These are phyloP conservation scores for Theropithecus gelada DNA, from an alignment of 2,113 vertebrate genomes.

Conservation along the genomic window DNA sequence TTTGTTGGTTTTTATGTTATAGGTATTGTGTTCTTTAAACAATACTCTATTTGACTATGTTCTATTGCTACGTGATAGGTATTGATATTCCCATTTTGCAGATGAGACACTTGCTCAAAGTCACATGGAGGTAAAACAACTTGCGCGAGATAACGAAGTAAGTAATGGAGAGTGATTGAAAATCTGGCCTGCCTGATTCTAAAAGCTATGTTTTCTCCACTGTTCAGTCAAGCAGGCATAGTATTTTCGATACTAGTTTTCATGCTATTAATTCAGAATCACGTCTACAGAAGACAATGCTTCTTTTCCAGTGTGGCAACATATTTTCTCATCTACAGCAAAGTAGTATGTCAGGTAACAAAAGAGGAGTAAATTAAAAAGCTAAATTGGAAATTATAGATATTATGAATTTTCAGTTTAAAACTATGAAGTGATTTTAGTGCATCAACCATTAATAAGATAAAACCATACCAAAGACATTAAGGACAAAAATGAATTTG, in stretches of 20 bases:
- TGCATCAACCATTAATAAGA: neutral
- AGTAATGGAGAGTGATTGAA: neutral
- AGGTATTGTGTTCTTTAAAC: neutral
- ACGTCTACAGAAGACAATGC: neutral
- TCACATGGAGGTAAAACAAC: neutral
- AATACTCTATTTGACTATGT: neutral
- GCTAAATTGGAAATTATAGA: neutral
- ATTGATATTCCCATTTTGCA: neutral
- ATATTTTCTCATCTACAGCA: neutral
- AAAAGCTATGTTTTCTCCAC: neutral
- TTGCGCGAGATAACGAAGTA: neutral
- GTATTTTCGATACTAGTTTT: neutral
- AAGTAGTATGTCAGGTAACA: neutral
- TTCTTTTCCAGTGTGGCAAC: neutral
- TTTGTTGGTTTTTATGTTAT: neutral
- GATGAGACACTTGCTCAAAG: neutral
- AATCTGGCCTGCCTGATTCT: neutral
- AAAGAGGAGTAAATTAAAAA: neutral
- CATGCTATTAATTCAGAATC: neutral
- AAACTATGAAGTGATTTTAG: neutral
- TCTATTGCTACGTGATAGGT: accelerated
- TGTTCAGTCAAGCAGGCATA: neutral
- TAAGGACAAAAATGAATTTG: neutral
- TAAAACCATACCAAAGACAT: neutral
- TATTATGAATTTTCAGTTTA: neutral